These are phyloP conservation scores for Microctonus aethiopoides DNA, from an alignment of 2,888 invertebrate species.

Conservation along the genomic window DNA sequence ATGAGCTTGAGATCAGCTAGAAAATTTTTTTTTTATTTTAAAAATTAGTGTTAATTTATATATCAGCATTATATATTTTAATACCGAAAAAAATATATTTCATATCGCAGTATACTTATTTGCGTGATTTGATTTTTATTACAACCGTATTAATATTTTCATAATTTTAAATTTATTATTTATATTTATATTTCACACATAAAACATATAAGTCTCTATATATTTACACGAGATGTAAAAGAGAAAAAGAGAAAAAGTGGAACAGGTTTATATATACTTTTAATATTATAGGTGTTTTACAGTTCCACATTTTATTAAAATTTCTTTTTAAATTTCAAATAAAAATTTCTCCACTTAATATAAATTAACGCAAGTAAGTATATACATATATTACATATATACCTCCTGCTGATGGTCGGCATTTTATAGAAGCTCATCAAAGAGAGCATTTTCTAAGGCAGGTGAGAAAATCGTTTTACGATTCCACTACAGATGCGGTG, in stretches of 20 bases:
- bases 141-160: not conserved
- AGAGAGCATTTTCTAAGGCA: constrained; percentile 27
- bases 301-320: not conserved
- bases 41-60: too few relatives aligned
- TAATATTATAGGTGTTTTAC: not conserved
- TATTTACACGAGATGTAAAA: not conserved
- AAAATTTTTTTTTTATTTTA: not conserved
- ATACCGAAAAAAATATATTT: not conserved
- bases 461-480: constrained; percentile 53
- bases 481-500: constrained; percentile 17
- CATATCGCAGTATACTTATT: constrained; percentile 13
- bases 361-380: not conserved
- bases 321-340: not conserved
- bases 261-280: not conserved
- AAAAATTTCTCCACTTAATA: not conserved
- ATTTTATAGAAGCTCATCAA: constrained; percentile 1
- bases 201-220: not conserved
- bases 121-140: constrained; percentile 18
- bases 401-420: not conserved
- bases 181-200: not conserved
- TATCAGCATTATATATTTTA: not conserved
- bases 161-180: constrained; percentile 1
- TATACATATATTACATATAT: not conserved
- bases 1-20: too few relatives aligned
- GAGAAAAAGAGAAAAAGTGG: not conserved